Evolutionary conservation across 2,888 invertebrate species (phyloP).

Genomic region (Epistrophe grossulariae): DNA sequence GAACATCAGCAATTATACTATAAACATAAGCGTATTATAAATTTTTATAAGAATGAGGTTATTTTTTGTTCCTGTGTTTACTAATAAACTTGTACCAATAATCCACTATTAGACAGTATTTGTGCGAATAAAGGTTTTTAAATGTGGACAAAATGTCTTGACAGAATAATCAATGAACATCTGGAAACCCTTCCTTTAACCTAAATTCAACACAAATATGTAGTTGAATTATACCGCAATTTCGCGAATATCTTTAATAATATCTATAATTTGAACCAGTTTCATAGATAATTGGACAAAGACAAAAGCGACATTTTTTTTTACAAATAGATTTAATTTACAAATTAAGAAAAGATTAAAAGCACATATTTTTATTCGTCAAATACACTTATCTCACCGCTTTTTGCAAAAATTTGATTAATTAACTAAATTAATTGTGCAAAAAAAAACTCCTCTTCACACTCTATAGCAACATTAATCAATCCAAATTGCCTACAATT

Average conservation of each 20-base stretch:
- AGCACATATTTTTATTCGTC: neutral
- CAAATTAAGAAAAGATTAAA: neutral
- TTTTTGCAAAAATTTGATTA: constrained; percentile 2
- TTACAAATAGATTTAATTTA: neutral
- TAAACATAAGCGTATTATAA: too few species aligned
- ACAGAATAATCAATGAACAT: too few species aligned
- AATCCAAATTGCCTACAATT: constrained; percentile 30
- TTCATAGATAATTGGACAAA: neutral
- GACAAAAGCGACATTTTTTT: neutral
- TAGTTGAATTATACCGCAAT: too few species aligned
- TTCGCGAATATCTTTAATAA: neutral
- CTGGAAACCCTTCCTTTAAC: too few species aligned
- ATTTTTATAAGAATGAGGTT: too few species aligned
- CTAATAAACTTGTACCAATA: too few species aligned
- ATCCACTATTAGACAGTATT: too few species aligned
- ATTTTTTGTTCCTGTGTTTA: too few species aligned
- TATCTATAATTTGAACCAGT: neutral
- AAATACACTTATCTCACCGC: constrained; percentile 4
- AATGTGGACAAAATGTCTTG: too few species aligned
- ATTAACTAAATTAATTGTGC: constrained; percentile 10
- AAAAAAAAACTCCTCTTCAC: constrained; percentile 3
- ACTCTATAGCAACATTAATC: constrained; percentile 12
- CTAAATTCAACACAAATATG: too few species aligned
- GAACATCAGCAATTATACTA: too few species aligned
- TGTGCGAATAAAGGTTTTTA: too few species aligned